These are phyloP conservation scores for Pseudomugil gertrudae DNA, from an alignment of 2,797 vertebrate species.

Conservation along the genomic window DNA sequence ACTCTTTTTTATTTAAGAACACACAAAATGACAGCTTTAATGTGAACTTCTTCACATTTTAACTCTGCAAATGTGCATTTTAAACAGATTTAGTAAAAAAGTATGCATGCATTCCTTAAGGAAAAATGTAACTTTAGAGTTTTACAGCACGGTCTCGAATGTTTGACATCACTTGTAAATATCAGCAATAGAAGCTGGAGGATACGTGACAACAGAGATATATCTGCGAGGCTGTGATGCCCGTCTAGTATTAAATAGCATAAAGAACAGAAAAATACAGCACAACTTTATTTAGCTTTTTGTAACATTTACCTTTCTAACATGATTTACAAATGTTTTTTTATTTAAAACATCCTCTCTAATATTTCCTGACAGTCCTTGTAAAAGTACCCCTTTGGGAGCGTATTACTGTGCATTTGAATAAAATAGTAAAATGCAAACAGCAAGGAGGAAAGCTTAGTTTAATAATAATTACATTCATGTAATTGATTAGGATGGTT, in stretches of 20 bases:
- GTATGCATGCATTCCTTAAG: not conserved
- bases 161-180: constrained; percentile 1
- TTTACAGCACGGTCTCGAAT: not conserved
- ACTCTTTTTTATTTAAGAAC: no score
- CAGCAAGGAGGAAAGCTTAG: no score
- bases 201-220: not conserved
- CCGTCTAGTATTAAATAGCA: not conserved
- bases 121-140: not conserved
- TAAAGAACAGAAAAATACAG: constrained; percentile 2
- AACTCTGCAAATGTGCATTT: not conserved
- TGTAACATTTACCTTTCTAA: no score
- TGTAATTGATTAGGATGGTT: not conserved
- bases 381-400: not conserved
- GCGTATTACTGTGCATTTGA: not conserved
- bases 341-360: no score
- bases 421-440: not conserved
- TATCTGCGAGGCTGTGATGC: not conserved
- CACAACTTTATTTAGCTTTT: no score
- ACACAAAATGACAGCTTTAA: not conserved
- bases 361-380: not conserved
- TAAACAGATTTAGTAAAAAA: not conserved
- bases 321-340: no score
- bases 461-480: not conserved
- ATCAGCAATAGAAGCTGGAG: not conserved
- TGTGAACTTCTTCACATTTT: not conserved